Evolutionary conservation across 2,113 vertebrate genomes (phyloP).

Genomic region (Tachysurus vachellii): DNA sequence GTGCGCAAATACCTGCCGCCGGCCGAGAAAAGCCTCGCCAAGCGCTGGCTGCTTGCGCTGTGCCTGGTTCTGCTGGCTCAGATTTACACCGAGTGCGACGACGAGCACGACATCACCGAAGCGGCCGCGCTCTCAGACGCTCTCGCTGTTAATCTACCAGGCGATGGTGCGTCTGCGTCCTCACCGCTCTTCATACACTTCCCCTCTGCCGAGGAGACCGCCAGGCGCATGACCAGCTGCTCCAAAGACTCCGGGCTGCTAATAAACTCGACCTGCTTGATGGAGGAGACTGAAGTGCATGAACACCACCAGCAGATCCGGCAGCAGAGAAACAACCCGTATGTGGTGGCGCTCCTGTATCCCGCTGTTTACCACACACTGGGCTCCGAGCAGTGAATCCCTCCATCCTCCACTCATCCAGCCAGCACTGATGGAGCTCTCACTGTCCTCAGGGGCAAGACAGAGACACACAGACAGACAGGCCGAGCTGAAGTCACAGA

Average conservation of each 20-base stretch:
- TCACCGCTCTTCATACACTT: slow-evolving; percentile 55
- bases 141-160: not conserved
- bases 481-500: not conserved
- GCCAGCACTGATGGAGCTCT: not conserved
- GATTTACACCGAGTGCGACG: slow-evolving; percentile 74
- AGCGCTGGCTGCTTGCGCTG: slow-evolving; percentile 74
- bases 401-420: not conserved
- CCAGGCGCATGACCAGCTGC: slow-evolving; percentile 38
- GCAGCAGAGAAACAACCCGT: slow-evolving; percentile 66
- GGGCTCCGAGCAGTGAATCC: slow-evolving; percentile 64
- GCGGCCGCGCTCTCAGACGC: slow-evolving; percentile 1
- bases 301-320: slow-evolving; percentile 33
- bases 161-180: slow-evolving; percentile 21
- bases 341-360: slow-evolving; percentile 72
- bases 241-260: not conserved
- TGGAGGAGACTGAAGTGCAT: not conserved
- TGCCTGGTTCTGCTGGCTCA: slow-evolving; percentile 75
- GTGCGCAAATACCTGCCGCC: slow-evolving; percentile 76
- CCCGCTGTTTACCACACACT: slow-evolving; percentile 67
- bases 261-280: slow-evolving; percentile 12
- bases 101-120: slow-evolving; percentile 58
- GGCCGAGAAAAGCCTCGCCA: slow-evolving; percentile 70
- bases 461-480: not conserved
- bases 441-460: not conserved
- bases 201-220: slow-evolving; percentile 61